phyloP scores from a whole-genome alignment of 2,888 invertebrate genomes.

The Drosophila falleni region DNA sequence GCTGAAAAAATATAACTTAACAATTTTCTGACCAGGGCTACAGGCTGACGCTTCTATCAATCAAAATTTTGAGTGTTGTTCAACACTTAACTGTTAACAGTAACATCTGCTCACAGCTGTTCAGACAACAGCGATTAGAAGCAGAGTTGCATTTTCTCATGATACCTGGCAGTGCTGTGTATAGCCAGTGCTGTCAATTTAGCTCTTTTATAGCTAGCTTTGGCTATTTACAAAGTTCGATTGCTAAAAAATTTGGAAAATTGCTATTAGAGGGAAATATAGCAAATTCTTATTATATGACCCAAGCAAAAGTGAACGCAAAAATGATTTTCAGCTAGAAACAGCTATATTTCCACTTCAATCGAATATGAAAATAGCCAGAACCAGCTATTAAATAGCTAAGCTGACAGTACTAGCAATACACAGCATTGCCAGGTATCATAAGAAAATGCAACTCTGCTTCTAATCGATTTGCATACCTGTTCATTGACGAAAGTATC shows the following conservation, averaged over 20 bases:
- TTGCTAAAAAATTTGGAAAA: too few relatives aligned
- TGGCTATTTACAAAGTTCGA: too few relatives aligned
- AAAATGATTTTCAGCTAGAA: too few relatives aligned
- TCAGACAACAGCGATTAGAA: slow-evolving; percentile 7
- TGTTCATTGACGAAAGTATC: slow-evolving; percentile 12
- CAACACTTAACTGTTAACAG: not conserved
- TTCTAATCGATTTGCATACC: slow-evolving; percentile 8
- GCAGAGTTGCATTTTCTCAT: slow-evolving; percentile 15
- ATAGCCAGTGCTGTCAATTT: too few relatives aligned
- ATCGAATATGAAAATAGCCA: too few relatives aligned
- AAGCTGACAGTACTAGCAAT: too few relatives aligned
- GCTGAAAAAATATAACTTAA: not conserved
- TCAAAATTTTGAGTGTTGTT: not conserved
- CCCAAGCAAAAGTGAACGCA: too few relatives aligned
- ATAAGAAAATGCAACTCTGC: slow-evolving; percentile 15
- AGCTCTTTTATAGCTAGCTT: too few relatives aligned
- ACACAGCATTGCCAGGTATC: slow-evolving; percentile 2
- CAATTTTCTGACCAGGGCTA: not conserved
- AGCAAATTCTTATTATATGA: too few relatives aligned
- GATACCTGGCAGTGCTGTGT: slow-evolving; percentile 1
- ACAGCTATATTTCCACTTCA: too few relatives aligned
- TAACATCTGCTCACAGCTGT: not conserved
- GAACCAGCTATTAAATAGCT: too few relatives aligned
- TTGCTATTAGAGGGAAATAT: too few relatives aligned
- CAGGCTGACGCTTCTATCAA: not conserved